Conservation (phyloP, 1,140 invertebrate genomes). For the Euura lappo region DNA sequence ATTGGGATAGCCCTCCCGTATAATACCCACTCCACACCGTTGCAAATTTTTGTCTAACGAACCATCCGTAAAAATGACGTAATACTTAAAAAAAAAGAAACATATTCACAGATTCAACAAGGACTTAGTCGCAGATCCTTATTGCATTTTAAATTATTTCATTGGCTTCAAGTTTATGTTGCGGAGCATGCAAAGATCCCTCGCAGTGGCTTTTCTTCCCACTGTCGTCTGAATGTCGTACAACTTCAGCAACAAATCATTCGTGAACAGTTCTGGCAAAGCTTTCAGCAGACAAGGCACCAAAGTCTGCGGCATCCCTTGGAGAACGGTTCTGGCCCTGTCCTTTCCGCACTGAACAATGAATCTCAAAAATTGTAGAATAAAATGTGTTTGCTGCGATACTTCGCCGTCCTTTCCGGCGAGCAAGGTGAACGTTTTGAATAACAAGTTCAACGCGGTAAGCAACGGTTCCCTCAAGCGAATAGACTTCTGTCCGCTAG, state of each 20-base stretch:
- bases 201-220: conserved; percentile 79
- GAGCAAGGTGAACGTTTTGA: conserved; percentile 75
- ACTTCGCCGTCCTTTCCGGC: conserved; percentile 77
- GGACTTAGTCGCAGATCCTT: too few relatives aligned
- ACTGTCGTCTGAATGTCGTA: conserved; percentile 76
- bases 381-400: conserved; percentile 85
- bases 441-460: conserved; percentile 68
- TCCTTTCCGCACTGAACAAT: conserved; percentile 82
- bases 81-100: too few relatives aligned
- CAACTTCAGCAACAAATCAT: conserved; percentile 73
- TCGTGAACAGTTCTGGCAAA: conserved; percentile 76
- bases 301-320: conserved; percentile 79
- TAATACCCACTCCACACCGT: too few relatives aligned
- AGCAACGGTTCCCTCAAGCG: conserved; percentile 69
- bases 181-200: conserved; percentile 80
- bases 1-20: too few relatives aligned
- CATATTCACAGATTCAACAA: too few relatives aligned
- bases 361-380: conserved; percentile 80
- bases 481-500: conserved; percentile 55
- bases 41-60: too few relatives aligned
- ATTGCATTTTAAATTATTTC: conserved; percentile 30
- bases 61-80: too few relatives aligned
- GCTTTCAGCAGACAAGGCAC: conserved; percentile 82
- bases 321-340: conserved; percentile 75
- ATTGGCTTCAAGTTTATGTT: conserved; percentile 72